Percentiles rank a stretch among this genome's conserved stretches.
These are phyloP conservation scores for Microchrysa polita DNA, from an alignment of 2,888 invertebrate species.

Conservation along the genomic window DNA sequence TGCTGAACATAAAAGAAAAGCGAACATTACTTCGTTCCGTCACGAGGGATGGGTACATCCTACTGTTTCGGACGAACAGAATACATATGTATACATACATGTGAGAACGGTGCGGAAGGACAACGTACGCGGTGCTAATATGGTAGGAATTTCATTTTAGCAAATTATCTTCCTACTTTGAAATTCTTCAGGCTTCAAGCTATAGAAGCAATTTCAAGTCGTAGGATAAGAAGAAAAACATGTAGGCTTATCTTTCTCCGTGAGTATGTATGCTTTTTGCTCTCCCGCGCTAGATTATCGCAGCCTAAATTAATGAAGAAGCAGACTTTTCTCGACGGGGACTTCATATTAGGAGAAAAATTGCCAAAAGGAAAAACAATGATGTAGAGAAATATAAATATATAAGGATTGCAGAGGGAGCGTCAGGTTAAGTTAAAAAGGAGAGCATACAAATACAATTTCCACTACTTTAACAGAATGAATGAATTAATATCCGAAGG, in stretches of 20 bases:
- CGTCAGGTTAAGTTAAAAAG: background rate
- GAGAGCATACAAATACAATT: too few species aligned
- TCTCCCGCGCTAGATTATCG: constrained; percentile 13
- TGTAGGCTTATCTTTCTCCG: background rate
- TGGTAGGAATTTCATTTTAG: constrained; percentile 36
- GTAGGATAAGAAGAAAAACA: background rate
- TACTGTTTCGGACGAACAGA: background rate
- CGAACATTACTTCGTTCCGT: constrained; percentile 22
- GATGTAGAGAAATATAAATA: constrained; percentile 8
- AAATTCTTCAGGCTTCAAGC: constrained; percentile 15
- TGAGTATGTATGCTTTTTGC: background rate
- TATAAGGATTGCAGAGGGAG: background rate
- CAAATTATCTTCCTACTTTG: constrained; percentile 41
- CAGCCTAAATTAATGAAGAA: constrained; percentile 20
- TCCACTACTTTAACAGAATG: too few species aligned
- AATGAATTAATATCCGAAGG: too few species aligned
- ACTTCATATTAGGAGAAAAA: constrained; percentile 11
- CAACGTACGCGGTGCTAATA: too few species aligned
- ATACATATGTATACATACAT: too few species aligned
- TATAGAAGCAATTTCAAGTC: background rate
- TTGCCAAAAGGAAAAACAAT: constrained; percentile 6
- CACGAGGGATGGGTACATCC: background rate
- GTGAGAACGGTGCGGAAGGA: constrained; percentile 23
- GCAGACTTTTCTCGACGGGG: background rate
- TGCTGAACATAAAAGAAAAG: constrained; percentile 29